Evolutionary conservation across 2,888 invertebrate genomes (phyloP).

Genomic region (Platerodrilus igneus): DNA sequence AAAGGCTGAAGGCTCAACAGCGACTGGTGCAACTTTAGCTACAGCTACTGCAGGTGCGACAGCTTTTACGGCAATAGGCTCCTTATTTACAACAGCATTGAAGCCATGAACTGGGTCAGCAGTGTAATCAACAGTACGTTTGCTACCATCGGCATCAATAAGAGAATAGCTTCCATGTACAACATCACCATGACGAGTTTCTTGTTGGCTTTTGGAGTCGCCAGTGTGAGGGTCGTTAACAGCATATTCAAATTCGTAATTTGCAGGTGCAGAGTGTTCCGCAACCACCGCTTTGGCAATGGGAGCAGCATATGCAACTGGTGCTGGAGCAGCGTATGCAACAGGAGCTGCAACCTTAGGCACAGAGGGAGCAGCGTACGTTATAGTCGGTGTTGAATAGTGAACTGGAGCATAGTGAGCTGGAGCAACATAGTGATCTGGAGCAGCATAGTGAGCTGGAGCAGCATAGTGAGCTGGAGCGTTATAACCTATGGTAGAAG

Average conservation of each 20-base stretch:
- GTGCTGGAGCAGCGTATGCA: conserved; percentile 29
- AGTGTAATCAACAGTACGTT: conserved; percentile 52
- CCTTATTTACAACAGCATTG: conserved; percentile 52
- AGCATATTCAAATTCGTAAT: conserved; percentile 49
- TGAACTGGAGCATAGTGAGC: conserved; percentile 22
- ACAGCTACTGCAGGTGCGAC: conserved; percentile 38
- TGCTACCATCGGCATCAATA: conserved; percentile 52
- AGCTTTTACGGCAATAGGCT: conserved; percentile 44
- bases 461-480: too few species aligned
- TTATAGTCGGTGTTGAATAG: conserved; percentile 22
- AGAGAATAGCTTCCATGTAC: conserved; percentile 52
- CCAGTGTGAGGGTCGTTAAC: conserved; percentile 52
- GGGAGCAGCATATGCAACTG: conserved; percentile 30
- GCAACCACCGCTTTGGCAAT: conserved; percentile 45
- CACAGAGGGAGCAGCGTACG: conserved; percentile 17
- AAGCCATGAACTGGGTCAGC: conserved; percentile 53
- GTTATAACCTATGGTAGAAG: too few species aligned
- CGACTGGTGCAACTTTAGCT: conserved; percentile 24
- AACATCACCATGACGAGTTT: conserved; percentile 50
- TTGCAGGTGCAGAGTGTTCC: conserved; percentile 45
- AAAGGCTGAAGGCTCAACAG: conserved; percentile 43
- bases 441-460: conserved; percentile 4
- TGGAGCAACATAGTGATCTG: conserved; percentile 16
- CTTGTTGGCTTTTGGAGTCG: conserved; percentile 52
- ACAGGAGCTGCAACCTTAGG: conserved; percentile 28